These are phyloP conservation scores for Cyprinodon variegatus DNA, from an alignment of 2,113 vertebrate species.

Conservation along the genomic window DNA sequence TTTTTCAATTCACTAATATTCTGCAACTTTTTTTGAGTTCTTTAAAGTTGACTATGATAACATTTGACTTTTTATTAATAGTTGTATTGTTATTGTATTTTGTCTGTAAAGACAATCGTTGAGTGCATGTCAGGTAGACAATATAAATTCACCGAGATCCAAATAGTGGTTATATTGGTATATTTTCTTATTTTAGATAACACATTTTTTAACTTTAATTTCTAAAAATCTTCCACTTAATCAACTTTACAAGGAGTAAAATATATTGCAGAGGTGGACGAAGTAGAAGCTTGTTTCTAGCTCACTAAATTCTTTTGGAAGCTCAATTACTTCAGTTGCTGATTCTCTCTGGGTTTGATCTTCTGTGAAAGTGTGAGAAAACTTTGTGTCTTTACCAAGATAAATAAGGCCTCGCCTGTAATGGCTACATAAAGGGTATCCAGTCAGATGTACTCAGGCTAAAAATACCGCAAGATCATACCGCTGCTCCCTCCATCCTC, in stretches of 20 bases:
- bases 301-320: background rate
- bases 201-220: background rate
- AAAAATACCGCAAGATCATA: slow-evolving; percentile 62
- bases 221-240: background rate
- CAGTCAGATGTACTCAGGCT: slow-evolving; percentile 43
- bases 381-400: background rate
- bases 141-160: slow-evolving; percentile 1
- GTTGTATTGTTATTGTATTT: slow-evolving; percentile 7
- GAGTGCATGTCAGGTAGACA: background rate
- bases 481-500: slow-evolving; percentile 46
- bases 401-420: background rate
- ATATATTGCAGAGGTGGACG: background rate
- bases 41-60: background rate
- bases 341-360: background rate
- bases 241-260: background rate
- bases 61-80: slow-evolving; percentile 5
- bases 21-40: background rate
- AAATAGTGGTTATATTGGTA: background rate
- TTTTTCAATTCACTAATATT: background rate
- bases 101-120: background rate
- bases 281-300: background rate
- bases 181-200: background rate
- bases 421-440: slow-evolving; percentile 14
- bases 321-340: background rate
- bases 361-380: background rate